Evolutionary conservation across 2,113 vertebrate species (phyloP).

Genomic region (Oreocharis arfaki): DNA sequence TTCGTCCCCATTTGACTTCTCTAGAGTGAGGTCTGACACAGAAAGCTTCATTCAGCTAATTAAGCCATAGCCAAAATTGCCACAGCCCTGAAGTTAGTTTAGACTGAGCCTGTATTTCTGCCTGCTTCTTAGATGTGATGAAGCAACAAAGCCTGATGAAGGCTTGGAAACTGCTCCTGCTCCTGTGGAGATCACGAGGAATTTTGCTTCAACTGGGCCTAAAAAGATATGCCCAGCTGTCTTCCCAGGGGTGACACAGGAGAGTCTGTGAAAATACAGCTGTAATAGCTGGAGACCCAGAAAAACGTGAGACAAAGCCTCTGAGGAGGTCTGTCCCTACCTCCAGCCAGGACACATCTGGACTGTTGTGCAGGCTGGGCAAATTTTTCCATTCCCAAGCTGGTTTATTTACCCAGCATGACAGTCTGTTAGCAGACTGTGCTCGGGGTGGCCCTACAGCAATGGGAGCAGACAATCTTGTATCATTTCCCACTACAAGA

Average conservation of each 20-base stretch:
- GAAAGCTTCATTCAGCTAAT: background rate
- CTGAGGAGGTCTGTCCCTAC: background rate
- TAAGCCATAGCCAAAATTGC: background rate
- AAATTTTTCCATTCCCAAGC: background rate
- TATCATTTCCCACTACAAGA: background rate
- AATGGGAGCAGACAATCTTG: background rate
- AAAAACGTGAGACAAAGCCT: background rate
- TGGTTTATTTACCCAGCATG: constrained; percentile 10
- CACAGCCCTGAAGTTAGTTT: background rate
- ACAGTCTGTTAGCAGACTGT: background rate
- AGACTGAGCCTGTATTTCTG: background rate
- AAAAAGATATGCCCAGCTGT: background rate
- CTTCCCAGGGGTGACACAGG: background rate
- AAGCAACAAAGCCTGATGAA: background rate
- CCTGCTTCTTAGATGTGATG: background rate
- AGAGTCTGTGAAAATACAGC: background rate
- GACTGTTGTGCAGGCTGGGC: background rate
- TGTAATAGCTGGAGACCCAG: background rate
- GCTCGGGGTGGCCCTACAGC: background rate
- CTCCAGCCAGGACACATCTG: background rate
- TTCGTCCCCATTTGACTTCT: background rate
- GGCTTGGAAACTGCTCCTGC: background rate
- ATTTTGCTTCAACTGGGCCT: background rate
- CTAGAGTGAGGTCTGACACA: background rate
- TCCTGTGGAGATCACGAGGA: background rate